Conservation (phyloP, 2,797 vertebrate species). For the Natrix natrix region DNA sequence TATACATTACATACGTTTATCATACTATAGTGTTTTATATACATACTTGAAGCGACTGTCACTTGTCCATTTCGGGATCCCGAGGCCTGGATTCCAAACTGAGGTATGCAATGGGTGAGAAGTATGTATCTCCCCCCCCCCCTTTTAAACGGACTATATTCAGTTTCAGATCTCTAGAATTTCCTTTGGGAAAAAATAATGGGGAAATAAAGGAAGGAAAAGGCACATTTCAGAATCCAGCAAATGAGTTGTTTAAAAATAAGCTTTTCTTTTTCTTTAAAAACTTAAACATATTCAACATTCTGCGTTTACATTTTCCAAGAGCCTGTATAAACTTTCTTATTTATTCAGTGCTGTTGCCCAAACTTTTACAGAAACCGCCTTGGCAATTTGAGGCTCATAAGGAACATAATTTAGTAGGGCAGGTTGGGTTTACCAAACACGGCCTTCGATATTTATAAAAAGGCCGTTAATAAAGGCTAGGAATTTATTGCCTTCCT, state of each 20-base stretch:
- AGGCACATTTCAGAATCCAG: not conserved
- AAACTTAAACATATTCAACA: not conserved
- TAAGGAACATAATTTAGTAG: constrained; percentile 16
- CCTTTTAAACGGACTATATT: not conserved
- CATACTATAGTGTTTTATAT: not conserved
- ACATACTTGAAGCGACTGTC: not conserved
- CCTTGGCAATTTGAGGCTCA: not conserved
- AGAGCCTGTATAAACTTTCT: constrained; percentile 24
- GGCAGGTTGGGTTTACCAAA: constrained; percentile 22
- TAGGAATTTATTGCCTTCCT: constrained; percentile 53
- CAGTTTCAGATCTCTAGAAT: not conserved
- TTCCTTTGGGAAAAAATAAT: not conserved
- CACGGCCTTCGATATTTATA: constrained; percentile 4
- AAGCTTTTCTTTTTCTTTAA: not conserved
- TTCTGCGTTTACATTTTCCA: constrained; percentile 13
- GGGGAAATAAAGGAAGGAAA: not conserved
- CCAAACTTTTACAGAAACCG: not conserved
- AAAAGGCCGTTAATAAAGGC: constrained; percentile 41
- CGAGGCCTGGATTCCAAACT: not conserved
- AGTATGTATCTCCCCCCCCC: not conserved
- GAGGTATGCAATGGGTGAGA: not conserved
- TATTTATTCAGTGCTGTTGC: constrained; percentile 21
- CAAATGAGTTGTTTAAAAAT: not conserved
- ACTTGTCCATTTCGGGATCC: not conserved
- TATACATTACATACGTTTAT: not conserved